Evolutionary conservation across 2,113 vertebrate species (phyloP).

Genomic region (Myxocyprinus asiaticus): DNA sequence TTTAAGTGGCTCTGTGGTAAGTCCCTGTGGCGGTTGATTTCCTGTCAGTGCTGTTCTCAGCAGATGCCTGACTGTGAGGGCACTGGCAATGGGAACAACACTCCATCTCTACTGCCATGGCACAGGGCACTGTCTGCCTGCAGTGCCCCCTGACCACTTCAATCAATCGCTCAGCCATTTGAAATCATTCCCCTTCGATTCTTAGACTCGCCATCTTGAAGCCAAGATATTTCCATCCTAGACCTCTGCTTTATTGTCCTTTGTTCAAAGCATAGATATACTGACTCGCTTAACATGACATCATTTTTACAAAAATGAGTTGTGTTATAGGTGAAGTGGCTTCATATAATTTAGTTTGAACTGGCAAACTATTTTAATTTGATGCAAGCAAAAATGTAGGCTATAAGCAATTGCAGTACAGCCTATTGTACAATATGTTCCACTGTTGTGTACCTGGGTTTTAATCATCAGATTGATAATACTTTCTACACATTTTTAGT

Average conservation of each 20-base stretch:
- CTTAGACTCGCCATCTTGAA: neutral
- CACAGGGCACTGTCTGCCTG: slow-evolving; percentile 20
- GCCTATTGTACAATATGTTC: no score
- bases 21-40: slow-evolving; percentile 22
- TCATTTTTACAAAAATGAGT: neutral
- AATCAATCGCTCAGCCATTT: slow-evolving; percentile 40
- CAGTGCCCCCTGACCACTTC: slow-evolving; percentile 24
- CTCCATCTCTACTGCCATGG: slow-evolving; percentile 30
- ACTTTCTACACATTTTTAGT: no score
- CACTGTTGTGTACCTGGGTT: no score
- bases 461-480: no score
- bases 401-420: no score
- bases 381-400: no score
- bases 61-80: slow-evolving; percentile 15
- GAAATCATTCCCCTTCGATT: slow-evolving; percentile 15
- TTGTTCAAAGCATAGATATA: neutral
- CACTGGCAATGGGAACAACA: slow-evolving; percentile 19
- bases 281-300: neutral
- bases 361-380: no score
- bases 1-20: slow-evolving; percentile 18
- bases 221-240: slow-evolving; percentile 17
- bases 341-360: no score
- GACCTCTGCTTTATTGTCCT: slow-evolving; percentile 12
- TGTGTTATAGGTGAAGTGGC: no score
- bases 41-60: slow-evolving; percentile 29